Evolutionary conservation across 1,140 invertebrate species (phyloP).

Genomic region (Polypedilum vanderplanki): DNA sequence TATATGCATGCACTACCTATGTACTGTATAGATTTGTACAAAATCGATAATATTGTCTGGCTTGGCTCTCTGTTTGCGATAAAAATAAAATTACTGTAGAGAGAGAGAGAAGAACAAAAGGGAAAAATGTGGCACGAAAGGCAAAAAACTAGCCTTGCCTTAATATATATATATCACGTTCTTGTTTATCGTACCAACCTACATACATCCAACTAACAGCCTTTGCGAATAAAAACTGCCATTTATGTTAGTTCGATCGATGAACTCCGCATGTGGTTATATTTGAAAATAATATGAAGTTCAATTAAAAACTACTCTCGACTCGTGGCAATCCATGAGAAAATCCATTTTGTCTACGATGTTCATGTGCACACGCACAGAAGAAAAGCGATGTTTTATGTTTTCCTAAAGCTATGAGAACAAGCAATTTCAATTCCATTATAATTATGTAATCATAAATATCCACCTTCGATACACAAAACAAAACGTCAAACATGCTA

Average conservation of each 20-base stretch:
- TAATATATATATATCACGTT: neutral
- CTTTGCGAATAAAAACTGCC: neutral
- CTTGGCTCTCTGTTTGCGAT: neutral
- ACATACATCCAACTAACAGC: neutral
- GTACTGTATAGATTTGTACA: neutral
- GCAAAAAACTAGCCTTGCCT: neutral
- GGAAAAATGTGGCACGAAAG: neutral
- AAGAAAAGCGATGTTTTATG: neutral
- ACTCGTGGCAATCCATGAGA: neutral
- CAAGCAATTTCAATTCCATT: neutral
- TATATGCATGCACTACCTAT: neutral
- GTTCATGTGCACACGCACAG: neutral
- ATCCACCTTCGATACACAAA: neutral
- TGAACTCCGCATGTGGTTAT: neutral
- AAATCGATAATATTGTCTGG: neutral
- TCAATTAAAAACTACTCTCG: neutral
- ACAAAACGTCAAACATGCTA: too few species aligned
- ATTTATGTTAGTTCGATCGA: conserved; percentile 4
- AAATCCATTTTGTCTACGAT: neutral
- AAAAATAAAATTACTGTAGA: conserved; percentile 11
- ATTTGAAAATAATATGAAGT: neutral
- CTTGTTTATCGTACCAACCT: neutral
- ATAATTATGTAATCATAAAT: conserved; percentile 1
- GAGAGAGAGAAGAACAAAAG: neutral
- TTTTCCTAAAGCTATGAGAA: neutral